phyloP scores from a whole-genome alignment of 2,797 vertebrate genomes.

The Lithobates pipiens region DNA sequence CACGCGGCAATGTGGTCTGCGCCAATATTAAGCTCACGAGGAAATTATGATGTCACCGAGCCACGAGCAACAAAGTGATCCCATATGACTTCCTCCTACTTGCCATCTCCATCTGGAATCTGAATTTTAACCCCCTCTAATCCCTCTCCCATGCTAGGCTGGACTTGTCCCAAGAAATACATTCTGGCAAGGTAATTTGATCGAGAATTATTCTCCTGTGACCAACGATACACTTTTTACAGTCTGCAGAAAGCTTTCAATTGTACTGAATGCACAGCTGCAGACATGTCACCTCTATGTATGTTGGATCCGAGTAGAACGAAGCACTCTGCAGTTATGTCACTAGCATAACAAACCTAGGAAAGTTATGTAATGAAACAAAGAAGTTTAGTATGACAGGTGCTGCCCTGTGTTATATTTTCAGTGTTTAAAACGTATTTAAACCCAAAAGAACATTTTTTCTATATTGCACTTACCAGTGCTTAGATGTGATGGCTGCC shows the following conservation, averaged over 20 bases:
- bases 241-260: neutral
- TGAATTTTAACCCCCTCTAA: neutral
- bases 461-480: no score
- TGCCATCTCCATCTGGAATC: conserved; percentile 1
- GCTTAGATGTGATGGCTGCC: no score
- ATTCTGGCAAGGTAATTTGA: neutral
- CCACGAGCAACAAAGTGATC: neutral
- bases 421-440: neutral
- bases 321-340: neutral
- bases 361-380: neutral
- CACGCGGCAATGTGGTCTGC: neutral
- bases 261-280: neutral
- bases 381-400: no score
- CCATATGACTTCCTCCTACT: neutral
- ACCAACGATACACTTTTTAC: neutral
- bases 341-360: neutral
- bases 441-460: no score
- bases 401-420: no score
- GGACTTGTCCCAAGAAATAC: neutral
- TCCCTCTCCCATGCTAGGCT: neutral
- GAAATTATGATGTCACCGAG: neutral
- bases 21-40: neutral
- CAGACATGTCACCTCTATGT: neutral
- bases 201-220: neutral
- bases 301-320: neutral